Evolutionary conservation across 2,888 invertebrate species (phyloP).

Genomic region (Bhutanitis thaidina): DNA sequence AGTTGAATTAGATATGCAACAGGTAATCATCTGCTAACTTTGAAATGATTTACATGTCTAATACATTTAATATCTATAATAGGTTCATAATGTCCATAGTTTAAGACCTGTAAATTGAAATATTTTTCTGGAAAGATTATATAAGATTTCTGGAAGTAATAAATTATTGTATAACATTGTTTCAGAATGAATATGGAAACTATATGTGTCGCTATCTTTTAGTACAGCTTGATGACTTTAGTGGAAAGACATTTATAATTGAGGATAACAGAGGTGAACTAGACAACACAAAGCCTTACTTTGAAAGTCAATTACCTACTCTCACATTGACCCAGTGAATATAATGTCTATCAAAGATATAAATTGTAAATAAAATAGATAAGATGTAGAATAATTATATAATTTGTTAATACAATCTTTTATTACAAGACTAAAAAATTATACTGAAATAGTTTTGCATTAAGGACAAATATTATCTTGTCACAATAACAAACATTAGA

Average conservation of each 20-base stretch:
- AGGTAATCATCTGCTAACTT: conserved; percentile 72
- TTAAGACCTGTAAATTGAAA: too few species aligned
- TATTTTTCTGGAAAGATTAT: too few species aligned
- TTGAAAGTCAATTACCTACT: conserved; percentile 45
- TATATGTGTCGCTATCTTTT: conserved; percentile 91
- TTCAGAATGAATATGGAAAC: conserved; percentile 87
- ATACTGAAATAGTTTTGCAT: neutral
- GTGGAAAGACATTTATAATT: conserved; percentile 86
- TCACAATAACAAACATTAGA: neutral
- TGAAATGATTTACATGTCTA: too few species aligned
- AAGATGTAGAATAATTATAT: conserved; percentile 17
- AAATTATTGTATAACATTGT: conserved; percentile 14
- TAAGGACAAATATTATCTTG: neutral
- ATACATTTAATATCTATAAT: too few species aligned
- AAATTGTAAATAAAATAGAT: conserved; percentile 26
- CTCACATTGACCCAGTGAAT: conserved; percentile 50
- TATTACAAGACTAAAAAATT: neutral
- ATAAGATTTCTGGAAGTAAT: too few species aligned
- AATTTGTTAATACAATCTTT: neutral
- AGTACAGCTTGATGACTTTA: conserved; percentile 89
- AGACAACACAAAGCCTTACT: conserved; percentile 43
- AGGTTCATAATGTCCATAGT: too few species aligned
- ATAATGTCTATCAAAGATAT: conserved; percentile 28
- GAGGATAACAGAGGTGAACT: conserved; percentile 85
- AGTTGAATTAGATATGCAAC: conserved; percentile 91